phyloP scores from a whole-genome alignment of 2,797 vertebrate species.

The Coregonus suidteri region DNA sequence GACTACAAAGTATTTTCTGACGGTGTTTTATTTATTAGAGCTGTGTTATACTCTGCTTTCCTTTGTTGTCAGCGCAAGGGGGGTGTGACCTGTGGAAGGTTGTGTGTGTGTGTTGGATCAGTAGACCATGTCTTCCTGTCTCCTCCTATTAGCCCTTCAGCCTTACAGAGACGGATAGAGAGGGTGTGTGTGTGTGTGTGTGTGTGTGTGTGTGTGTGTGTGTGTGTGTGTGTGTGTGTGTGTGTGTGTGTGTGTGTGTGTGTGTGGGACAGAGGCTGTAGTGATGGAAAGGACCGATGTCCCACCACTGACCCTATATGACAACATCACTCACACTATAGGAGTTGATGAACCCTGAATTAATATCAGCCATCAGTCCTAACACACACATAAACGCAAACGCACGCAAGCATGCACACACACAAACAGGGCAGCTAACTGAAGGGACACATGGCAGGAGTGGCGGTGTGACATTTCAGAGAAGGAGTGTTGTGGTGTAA shows the following conservation, averaged over 20 bases:
- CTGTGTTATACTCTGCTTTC: neutral
- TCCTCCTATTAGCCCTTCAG: neutral
- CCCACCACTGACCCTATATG: slow-evolving; percentile 24
- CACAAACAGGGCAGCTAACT: neutral
- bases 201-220: no score
- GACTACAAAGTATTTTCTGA: neutral
- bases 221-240: neutral
- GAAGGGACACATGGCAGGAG: slow-evolving; percentile 61
- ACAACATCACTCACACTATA: slow-evolving; percentile 17
- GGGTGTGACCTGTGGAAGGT: neutral
- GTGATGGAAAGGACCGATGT: slow-evolving; percentile 17
- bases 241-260: neutral
- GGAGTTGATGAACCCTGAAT: slow-evolving; percentile 16
- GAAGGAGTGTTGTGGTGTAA: slow-evolving; percentile 70
- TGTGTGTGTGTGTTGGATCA: no score
- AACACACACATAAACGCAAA: neutral
- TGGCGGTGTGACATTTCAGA: slow-evolving; percentile 70
- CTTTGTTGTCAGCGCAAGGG: neutral
- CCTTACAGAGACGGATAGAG: no score
- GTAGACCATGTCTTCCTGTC: neutral
- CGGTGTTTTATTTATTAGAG: neutral
- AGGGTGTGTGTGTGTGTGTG: neutral
- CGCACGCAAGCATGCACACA: no score
- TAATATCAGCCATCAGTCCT: slow-evolving; percentile 23
- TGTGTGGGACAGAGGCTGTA: neutral